Evolutionary conservation across 2,797 vertebrate genomes (phyloP).

Genomic region (Rhinogobio ventralis): DNA sequence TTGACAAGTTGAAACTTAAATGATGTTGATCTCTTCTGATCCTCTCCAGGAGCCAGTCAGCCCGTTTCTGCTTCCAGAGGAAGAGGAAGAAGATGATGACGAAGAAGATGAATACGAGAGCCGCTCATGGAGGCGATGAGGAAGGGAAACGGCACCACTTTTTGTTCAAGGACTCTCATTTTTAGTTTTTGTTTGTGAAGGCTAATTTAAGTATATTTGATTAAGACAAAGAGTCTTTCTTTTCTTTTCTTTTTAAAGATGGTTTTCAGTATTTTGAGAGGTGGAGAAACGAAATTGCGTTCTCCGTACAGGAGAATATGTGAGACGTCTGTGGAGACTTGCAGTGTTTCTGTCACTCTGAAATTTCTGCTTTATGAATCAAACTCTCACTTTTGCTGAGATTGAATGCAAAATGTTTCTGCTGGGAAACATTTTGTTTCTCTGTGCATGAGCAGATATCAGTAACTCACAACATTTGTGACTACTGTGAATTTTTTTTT

Average conservation of each 20-base stretch:
- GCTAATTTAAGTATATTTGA: constrained; percentile 59
- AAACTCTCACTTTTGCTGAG: constrained; percentile 82
- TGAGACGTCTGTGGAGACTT: constrained; percentile 53
- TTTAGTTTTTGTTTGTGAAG: constrained; percentile 49
- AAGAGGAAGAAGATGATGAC: constrained; percentile 91
- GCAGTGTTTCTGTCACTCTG: constrained; percentile 65
- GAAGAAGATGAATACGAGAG: constrained; percentile 95
- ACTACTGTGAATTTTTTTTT: constrained; percentile 81
- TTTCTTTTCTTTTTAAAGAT: constrained; percentile 41
- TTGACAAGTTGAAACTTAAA: background rate
- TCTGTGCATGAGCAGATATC: constrained; percentile 78
- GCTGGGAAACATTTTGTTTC: constrained; percentile 66
- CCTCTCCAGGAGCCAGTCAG: constrained; percentile 84
- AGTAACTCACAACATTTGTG: constrained; percentile 82
- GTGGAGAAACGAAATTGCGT: background rate
- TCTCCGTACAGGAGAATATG: constrained; percentile 23
- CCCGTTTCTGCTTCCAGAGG: constrained; percentile 88
- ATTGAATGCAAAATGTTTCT: constrained; percentile 66
- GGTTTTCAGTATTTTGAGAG: constrained; percentile 75
- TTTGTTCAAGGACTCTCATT: constrained; percentile 60
- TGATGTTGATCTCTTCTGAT: constrained; percentile 1
- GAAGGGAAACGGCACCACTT: constrained; percentile 45
- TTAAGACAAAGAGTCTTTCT: constrained; percentile 54
- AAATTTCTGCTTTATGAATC: constrained; percentile 67
- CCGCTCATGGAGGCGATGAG: constrained; percentile 97